phyloP scores from a whole-genome alignment of 2,113 vertebrate genomes.

The Physeter macrocephalus region DNA sequence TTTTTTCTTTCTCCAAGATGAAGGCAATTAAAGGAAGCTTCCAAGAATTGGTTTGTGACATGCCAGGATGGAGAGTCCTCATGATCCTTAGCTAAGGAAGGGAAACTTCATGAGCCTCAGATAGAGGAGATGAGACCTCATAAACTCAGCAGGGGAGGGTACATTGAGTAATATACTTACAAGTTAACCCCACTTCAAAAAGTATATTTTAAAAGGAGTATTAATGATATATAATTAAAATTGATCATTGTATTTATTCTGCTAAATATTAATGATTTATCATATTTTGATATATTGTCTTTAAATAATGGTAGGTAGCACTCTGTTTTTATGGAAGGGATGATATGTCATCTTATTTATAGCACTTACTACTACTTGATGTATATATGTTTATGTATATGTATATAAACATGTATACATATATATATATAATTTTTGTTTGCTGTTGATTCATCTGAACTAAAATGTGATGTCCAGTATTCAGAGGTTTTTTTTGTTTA shows the following conservation, averaged over 20 bases:
- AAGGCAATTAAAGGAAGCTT: not conserved
- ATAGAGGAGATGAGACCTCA: not conserved
- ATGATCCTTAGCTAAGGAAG: not conserved
- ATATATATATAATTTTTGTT: not conserved
- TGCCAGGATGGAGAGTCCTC: not conserved
- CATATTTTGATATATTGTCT: not conserved
- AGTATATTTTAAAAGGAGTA: not conserved
- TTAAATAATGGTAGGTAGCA: not conserved
- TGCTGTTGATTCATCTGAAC: not conserved
- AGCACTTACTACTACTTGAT: not conserved
- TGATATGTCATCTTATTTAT: not conserved
- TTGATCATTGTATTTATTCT: not conserved
- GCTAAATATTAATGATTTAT: not conserved
- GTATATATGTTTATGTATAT: not conserved
- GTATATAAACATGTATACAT: no score
- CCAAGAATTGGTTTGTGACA: not conserved
- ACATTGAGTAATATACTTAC: not conserved
- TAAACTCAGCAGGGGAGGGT: not conserved
- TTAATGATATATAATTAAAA: not conserved
- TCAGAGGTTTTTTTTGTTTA: not conserved
- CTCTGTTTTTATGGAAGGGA: not conserved
- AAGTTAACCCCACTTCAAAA: not conserved
- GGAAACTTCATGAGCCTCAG: not conserved
- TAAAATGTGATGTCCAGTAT: not conserved
- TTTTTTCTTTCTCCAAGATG: not conserved